Percentiles rank a stretch among this genome's conserved stretches.
phyloP scores from a whole-genome alignment of 2,113 vertebrate genomes.

The Thinocorus orbignyianus region DNA sequence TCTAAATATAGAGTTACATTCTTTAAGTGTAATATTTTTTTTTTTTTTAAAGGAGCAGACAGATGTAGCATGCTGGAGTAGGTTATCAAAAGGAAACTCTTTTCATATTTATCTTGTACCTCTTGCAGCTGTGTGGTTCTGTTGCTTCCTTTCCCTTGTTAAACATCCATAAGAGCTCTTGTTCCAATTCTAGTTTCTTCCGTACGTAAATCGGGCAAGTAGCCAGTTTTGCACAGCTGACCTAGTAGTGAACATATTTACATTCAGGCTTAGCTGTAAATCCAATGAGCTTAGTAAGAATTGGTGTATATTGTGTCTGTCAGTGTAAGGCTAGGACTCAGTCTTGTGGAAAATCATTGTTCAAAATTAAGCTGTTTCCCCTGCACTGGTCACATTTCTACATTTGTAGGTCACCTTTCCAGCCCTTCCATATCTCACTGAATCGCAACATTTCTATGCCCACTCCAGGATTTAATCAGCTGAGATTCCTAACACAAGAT shows the following conservation, averaged over 20 bases:
- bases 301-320: neutral
- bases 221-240: constrained; percentile 33
- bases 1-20: constrained; percentile 23
- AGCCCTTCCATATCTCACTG: neutral
- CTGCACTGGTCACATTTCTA: neutral
- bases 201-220: neutral
- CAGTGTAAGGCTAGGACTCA: neutral
- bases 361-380: neutral
- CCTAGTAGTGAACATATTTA: constrained; percentile 9
- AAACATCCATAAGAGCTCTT: neutral
- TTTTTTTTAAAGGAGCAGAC: neutral
- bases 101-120: neutral
- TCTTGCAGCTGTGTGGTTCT: neutral
- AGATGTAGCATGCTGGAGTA: neutral
- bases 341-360: neutral
- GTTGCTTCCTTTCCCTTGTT: constrained; percentile 22
- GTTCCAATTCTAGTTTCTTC: neutral
- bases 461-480: neutral
- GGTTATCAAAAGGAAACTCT: constrained; percentile 21
- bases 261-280: constrained; percentile 11
- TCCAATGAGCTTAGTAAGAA: constrained; percentile 12
- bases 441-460: neutral
- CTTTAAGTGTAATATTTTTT: neutral
- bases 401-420: neutral
- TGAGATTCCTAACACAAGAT: neutral